Conservation (phyloP, 2,113 vertebrate species). For the Micromys minutus region DNA sequence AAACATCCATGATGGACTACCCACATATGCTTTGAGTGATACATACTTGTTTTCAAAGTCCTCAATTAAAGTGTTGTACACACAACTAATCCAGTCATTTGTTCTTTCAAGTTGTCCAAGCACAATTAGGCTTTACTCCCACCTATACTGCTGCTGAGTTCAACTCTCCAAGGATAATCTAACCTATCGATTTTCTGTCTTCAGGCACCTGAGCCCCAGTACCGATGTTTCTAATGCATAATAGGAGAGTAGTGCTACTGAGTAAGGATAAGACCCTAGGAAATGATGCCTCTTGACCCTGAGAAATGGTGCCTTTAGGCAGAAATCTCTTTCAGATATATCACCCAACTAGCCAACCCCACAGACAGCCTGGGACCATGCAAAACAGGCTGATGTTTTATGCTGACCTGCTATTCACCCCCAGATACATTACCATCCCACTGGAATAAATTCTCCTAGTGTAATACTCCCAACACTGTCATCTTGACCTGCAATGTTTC, state of each 20-base stretch:
- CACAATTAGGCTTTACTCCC: neutral
- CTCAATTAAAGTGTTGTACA: no score
- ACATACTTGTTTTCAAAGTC: neutral
- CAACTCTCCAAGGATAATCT: no score
- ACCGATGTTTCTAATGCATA: neutral
- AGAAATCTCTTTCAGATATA: neutral
- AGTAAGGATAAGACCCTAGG: no score
- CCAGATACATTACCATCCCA: neutral
- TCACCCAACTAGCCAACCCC: no score
- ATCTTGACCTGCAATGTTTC: no score
- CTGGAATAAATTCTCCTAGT: neutral
- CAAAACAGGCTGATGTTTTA: neutral
- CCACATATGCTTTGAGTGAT: neutral
- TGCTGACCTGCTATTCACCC: neutral
- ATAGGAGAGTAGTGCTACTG: neutral
- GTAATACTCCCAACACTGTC: no score
- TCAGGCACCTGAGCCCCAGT: neutral
- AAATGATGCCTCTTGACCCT: neutral
- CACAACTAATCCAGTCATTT: neutral
- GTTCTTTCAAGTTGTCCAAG: no score
- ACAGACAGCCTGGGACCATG: neutral
- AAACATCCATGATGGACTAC: neutral
- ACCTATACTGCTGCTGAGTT: neutral
- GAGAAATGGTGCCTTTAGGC: neutral
- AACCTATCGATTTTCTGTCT: neutral